Evolutionary conservation across 1,140 invertebrate species (phyloP).

Genomic region (Ostrea denselamellosa): DNA sequence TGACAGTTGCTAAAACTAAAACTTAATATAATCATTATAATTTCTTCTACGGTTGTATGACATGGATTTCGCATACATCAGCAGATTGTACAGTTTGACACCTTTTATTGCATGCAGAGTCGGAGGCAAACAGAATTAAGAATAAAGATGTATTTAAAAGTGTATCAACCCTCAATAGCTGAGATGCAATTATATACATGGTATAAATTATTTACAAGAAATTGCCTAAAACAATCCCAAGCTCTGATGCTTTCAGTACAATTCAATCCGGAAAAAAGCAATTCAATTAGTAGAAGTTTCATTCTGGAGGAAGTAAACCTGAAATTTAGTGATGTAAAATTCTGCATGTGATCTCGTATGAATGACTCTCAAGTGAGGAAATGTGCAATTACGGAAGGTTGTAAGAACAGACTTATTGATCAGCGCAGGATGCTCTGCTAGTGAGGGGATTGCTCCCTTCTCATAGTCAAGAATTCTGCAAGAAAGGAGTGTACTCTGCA

Average conservation of each 20-base stretch:
- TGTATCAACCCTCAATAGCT: background rate
- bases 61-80: no score
- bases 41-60: no score
- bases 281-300: conserved; percentile 30
- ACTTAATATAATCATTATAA: no score
- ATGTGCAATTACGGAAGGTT: background rate
- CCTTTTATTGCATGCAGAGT: no score
- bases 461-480: background rate
- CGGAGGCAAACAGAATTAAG: background rate
- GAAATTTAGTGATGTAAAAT: background rate
- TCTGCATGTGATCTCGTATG: conserved; percentile 13
- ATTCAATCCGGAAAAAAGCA: background rate
- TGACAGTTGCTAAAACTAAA: no score
- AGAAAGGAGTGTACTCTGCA: background rate
- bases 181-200: background rate
- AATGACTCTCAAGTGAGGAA: conserved; percentile 29
- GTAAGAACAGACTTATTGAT: conserved; percentile 1
- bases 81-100: no score
- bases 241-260: background rate
- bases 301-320: background rate
- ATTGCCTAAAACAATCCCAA: conserved; percentile 11
- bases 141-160: background rate
- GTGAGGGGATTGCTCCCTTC: background rate
- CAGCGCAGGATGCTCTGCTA: background rate
- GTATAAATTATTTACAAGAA: conserved; percentile 14